phyloP scores from a whole-genome alignment of 1,140 invertebrate genomes.

The Ganaspis sp. region DNA sequence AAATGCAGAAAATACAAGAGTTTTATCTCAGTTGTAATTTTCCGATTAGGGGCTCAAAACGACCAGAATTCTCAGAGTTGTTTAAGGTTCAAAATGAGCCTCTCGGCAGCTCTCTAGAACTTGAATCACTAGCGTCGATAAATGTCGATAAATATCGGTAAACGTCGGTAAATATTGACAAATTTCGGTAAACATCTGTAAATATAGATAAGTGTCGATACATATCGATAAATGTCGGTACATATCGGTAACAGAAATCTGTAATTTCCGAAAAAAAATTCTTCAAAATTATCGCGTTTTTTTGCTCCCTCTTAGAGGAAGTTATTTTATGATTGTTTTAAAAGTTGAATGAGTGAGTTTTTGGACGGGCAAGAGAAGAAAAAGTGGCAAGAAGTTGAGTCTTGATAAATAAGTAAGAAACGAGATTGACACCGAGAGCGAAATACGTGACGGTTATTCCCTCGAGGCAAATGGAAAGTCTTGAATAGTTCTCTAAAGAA shows the following conservation, averaged over 20 bases:
- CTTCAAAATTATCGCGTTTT: too few relatives aligned
- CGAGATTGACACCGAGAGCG: neutral
- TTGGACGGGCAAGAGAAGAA: neutral
- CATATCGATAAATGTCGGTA: too few relatives aligned
- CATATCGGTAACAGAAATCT: too few relatives aligned
- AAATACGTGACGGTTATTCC: neutral
- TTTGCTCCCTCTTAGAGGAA: too few relatives aligned
- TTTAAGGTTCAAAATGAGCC: slow-evolving; percentile 27
- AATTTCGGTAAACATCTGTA: slow-evolving; percentile 12
- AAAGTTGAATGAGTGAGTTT: too few relatives aligned
- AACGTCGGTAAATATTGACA: too few relatives aligned
- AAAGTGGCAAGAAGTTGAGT: neutral
- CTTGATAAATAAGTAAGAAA: neutral
- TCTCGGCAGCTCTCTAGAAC: slow-evolving; percentile 38
- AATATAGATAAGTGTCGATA: neutral
- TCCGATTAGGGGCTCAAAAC: slow-evolving; percentile 55
- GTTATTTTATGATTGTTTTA: too few relatives aligned
- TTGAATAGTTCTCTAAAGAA: neutral
- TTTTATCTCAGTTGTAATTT: slow-evolving; percentile 57
- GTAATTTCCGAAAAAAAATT: too few relatives aligned
- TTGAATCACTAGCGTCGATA: slow-evolving; percentile 3
- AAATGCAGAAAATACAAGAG: slow-evolving; percentile 33
- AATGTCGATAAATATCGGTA: too few relatives aligned
- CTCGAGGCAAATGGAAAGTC: neutral
- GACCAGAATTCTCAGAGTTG: slow-evolving; percentile 38